Percentiles rank a stretch among this genome's conserved stretches.
These are phyloP conservation scores for Drosophila repletoides DNA, from an alignment of 1,140 invertebrate species.

Conservation along the genomic window DNA sequence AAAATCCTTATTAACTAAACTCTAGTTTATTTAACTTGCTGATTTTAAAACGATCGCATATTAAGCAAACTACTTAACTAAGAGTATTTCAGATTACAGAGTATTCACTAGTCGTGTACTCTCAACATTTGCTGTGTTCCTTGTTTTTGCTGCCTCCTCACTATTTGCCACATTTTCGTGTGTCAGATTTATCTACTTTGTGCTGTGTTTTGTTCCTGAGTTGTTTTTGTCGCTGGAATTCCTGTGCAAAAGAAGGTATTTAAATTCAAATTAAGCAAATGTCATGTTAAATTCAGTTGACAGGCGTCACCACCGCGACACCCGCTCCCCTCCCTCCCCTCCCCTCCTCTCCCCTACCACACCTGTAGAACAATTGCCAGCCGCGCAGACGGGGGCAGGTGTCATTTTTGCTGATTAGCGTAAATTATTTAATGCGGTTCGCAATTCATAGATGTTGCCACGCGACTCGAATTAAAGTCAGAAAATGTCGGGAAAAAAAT, in stretches of 20 bases:
- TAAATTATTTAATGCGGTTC: slow-evolving; percentile 36
- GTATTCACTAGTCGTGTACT: too few species aligned
- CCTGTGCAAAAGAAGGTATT: slow-evolving; percentile 48
- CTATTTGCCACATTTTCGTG: slow-evolving; percentile 53
- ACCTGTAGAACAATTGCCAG: not conserved
- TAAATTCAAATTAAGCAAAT: slow-evolving; percentile 79
- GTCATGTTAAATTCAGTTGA: slow-evolving; percentile 68
- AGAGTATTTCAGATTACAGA: too few species aligned
- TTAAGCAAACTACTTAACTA: too few species aligned
- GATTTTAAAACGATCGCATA: too few species aligned
- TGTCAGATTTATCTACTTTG: slow-evolving; percentile 63
- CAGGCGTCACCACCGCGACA: slow-evolving; percentile 32
- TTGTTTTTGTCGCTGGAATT: slow-evolving; percentile 40
- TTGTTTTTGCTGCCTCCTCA: slow-evolving; percentile 2
- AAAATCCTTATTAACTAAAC: too few species aligned
- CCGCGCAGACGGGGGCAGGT: slow-evolving; percentile 12
- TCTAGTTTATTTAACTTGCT: too few species aligned
- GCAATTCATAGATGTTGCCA: not conserved
- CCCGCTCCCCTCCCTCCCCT: not conserved
- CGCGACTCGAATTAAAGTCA: not conserved
- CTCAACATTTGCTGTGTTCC: too few species aligned
- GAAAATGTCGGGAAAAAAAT: not conserved
- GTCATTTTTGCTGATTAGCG: slow-evolving; percentile 45
- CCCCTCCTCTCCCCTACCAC: not conserved
- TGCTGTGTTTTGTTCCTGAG: slow-evolving; percentile 18